Conservation (phyloP, 2,113 vertebrate genomes). For the Plecotus auritus region DNA sequence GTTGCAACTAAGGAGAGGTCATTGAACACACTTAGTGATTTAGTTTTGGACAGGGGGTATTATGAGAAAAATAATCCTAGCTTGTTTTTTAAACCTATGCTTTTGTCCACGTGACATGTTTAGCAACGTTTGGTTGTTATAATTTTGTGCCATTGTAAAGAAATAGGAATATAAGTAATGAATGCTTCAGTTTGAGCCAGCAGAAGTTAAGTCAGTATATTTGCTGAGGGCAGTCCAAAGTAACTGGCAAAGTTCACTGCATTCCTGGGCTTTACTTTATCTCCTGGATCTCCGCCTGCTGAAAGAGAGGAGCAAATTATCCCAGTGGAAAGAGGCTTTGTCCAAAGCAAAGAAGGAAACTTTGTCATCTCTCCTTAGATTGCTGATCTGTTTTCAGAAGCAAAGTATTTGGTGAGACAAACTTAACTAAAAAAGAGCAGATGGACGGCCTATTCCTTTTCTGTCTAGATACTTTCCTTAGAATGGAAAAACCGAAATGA, state of each 20-base stretch:
- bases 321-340: constrained; percentile 22
- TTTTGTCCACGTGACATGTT: not conserved
- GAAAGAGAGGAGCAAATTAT: not conserved
- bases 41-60: not conserved
- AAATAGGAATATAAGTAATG: not conserved
- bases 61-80: not conserved
- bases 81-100: not conserved
- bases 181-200: not conserved
- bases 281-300: not conserved
- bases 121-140: not conserved
- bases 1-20: not conserved
- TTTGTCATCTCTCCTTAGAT: constrained; percentile 13
- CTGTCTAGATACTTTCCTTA: not conserved
- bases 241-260: not conserved
- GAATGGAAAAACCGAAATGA: constrained; percentile 28
- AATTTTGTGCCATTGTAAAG: not conserved
- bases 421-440: not conserved
- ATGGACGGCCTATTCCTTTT: not conserved
- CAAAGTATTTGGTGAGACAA: not conserved
- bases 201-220: not conserved
- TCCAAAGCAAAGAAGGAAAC: not conserved
- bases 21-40: not conserved
- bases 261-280: constrained; percentile 21
- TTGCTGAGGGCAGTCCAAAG: not conserved
- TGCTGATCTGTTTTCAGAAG: constrained; percentile 51